Base-by-base conservation (phyloP, 2,113 vertebrate species). In the Mystacornis crossleyi region DNA sequence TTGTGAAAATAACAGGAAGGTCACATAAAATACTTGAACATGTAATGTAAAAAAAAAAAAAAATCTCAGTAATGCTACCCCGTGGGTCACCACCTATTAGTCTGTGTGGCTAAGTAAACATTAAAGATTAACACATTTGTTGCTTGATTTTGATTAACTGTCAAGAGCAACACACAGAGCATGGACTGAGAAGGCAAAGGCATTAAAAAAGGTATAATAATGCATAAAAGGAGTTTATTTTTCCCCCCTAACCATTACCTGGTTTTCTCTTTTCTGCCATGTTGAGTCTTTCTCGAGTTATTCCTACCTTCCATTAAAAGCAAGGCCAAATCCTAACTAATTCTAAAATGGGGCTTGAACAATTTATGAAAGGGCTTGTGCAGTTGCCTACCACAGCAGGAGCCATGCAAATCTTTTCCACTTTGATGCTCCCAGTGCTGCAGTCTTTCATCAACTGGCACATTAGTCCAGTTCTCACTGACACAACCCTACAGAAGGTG, bases 1-100 rank as follows among this genome's bases (percentile, higher is more conserved):
- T 78, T 81, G 36, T 92, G 72, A 95, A 96, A 96, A 91, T 81
- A 90, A 50, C 24, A 62, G 80, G 81, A 95, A 90, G 14, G 55
- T 58, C 86, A 83, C 50, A 75, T 66, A 91, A 88, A 94, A 71
- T 78, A 50, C 36, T 77, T 72, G 26, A 89, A 85, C 8, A n/a
- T 12, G 4, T 48, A 87, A 75, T 0, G 3, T 62, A 69, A 94
- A 92, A 62, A 25, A 40, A 62, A 50, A 43, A 43, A 18, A 42
- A 40, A 1, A 48, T 50, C 28, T 66, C 47, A 82, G 66, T 69
- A 91, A 67, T 28, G 53, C 21, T 81, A 29, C 48, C n/a, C 81
- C 38, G 40, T 34, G 33, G 73, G 77, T 81, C 61, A 51, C 81
- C n/a, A 73, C 65, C 58, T 94, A 48, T 73, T 62, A 42, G 53